Percentiles rank a stretch among this genome's conserved stretches.
These are phyloP conservation scores for Prunella himalayana DNA, from an alignment of 2,113 vertebrate species.

Conservation along the genomic window DNA sequence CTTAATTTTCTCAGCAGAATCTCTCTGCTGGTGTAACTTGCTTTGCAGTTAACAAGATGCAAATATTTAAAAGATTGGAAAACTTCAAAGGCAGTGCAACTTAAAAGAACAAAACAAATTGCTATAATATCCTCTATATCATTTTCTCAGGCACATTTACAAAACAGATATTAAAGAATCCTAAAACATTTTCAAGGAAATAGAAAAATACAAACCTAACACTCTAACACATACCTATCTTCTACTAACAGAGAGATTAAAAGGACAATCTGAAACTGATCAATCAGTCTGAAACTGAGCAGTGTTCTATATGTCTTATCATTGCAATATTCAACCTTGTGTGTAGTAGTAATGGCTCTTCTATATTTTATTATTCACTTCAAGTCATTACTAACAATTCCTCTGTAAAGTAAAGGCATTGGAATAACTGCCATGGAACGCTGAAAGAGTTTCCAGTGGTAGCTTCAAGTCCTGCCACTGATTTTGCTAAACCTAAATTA, in stretches of 20 bases:
- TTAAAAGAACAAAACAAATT: neutral
- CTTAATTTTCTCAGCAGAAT: neutral
- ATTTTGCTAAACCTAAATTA: neutral
- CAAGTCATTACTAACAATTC: neutral
- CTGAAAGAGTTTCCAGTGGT: neutral
- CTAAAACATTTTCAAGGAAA: neutral
- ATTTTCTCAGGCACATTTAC: neutral
- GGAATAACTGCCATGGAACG: neutral
- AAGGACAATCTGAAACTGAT: neutral
- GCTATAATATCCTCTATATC: neutral
- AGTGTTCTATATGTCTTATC: neutral
- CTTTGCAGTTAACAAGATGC: neutral
- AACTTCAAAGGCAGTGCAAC: neutral
- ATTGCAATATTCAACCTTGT: neutral
- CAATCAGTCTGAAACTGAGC: neutral
- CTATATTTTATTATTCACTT: neutral
- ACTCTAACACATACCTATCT: neutral
- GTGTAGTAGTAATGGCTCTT: neutral
- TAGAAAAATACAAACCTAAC: neutral
- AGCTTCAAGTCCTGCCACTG: neutral
- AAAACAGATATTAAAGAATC: slow-evolving; percentile 3
- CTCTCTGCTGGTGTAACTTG: neutral
- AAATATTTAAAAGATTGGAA: neutral
- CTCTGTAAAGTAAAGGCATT: neutral
- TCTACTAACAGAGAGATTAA: neutral